Evolutionary conservation across 2,888 invertebrate species (phyloP).

Genomic region (Agrotis exclamationis): DNA sequence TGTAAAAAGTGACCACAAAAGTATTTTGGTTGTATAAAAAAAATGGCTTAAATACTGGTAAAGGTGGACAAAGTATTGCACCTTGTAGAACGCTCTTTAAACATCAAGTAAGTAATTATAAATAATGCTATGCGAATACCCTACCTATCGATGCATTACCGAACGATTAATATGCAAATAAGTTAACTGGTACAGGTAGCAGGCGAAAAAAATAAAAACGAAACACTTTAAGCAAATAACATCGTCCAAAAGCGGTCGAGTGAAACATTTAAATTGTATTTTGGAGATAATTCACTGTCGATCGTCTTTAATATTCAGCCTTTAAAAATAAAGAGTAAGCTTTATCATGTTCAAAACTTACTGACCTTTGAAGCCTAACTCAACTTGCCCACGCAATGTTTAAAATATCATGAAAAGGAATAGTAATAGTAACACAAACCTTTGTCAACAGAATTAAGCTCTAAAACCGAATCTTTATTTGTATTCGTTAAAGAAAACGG

Average conservation of each 20-base stretch:
- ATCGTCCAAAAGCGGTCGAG: constrained; percentile 15
- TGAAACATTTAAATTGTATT: constrained; percentile 38
- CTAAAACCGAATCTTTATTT: constrained; percentile 51
- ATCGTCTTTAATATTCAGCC: constrained; percentile 8
- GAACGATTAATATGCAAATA: constrained; percentile 21
- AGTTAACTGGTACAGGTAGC: constrained; percentile 3
- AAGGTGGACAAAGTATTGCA: not conserved
- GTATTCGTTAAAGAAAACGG: constrained; percentile 56
- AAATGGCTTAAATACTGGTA: not conserved
- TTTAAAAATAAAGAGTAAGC: constrained; percentile 9
- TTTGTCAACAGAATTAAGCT: constrained; percentile 43
- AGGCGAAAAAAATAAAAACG: not conserved
- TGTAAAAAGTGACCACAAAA: no score
- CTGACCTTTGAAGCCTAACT: not conserved
- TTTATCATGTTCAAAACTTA: constrained; percentile 7
- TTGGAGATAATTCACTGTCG: constrained; percentile 22
- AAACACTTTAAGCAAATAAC: constrained; percentile 6
- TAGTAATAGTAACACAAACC: constrained; percentile 18
- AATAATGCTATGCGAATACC: not conserved
- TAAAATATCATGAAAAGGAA: constrained; percentile 3
- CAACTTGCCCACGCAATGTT: not conserved
- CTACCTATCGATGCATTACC: constrained; percentile 1
- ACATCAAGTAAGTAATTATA: constrained; percentile 6
- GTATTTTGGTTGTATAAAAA: no score
- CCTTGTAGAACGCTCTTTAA: constrained; percentile 4